These are phyloP conservation scores for Pissodes strobi DNA, from an alignment of 1,140 invertebrate species.

Conservation along the genomic window DNA sequence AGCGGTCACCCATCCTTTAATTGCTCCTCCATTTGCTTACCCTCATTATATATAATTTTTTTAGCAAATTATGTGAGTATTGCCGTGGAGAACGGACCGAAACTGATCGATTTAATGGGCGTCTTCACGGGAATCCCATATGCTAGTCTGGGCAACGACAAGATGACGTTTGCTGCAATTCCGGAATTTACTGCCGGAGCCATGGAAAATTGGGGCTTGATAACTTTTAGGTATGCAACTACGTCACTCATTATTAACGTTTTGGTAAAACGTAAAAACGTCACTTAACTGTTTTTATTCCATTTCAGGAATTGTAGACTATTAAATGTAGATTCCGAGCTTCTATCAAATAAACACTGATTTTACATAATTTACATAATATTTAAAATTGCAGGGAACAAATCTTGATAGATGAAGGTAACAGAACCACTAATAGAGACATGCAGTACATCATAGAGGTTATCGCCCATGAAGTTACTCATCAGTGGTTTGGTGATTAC, in stretches of 20 bases:
- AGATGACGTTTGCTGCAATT: conserved; percentile 69
- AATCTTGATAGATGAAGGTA: conserved; percentile 61
- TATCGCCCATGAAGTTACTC: conserved; percentile 66
- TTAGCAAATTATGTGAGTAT: conserved; percentile 64
- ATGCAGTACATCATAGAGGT: conserved; percentile 58
- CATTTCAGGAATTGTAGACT: no score
- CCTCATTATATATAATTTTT: background rate
- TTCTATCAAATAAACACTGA: no score
- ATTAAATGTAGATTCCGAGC: no score
- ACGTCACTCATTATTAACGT: no score
- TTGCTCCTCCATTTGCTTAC: background rate
- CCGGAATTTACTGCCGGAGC: conserved; percentile 85
- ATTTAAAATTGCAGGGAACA: conserved; percentile 66
- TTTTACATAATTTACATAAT: no score
- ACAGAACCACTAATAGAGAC: conserved; percentile 55
- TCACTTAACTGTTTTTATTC: no score
- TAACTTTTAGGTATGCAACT: conserved; percentile 79
- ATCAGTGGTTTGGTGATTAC: conserved; percentile 75
- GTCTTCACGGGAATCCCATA: conserved; percentile 58
- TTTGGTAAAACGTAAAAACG: no score
- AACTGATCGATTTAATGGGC: conserved; percentile 57
- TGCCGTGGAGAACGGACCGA: conserved; percentile 55
- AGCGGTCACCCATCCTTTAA: background rate
- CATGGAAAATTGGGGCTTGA: conserved; percentile 88
- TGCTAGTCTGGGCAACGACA: conserved; percentile 23